Evolutionary conservation across 1,140 invertebrate species (phyloP).

Genomic region (Sycophaga agraensis): DNA sequence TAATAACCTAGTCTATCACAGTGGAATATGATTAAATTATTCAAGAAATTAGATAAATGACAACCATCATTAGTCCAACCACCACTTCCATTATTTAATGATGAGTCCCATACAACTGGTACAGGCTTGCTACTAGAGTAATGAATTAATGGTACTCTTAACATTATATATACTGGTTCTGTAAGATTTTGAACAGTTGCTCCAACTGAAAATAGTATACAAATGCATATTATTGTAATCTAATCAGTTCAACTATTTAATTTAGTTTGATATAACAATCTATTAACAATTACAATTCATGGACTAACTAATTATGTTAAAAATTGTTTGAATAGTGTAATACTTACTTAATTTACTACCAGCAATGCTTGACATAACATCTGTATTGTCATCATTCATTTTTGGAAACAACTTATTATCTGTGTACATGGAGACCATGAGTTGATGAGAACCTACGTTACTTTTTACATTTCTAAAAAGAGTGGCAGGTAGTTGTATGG

Average conservation of each 20-base stretch:
- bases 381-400: constrained; percentile 46
- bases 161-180: constrained; percentile 68
- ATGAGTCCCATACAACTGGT: constrained; percentile 72
- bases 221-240: constrained; percentile 13
- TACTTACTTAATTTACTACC: constrained; percentile 65
- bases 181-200: constrained; percentile 61
- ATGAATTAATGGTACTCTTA: constrained; percentile 58
- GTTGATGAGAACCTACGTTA: constrained; percentile 54
- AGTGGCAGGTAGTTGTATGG: constrained; percentile 69
- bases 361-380: constrained; percentile 66
- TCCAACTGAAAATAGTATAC: constrained; percentile 53
- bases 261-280: not conserved
- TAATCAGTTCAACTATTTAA: not conserved
- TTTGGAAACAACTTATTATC: constrained; percentile 70
- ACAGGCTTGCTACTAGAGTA: constrained; percentile 55
- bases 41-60: constrained; percentile 61
- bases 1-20: constrained; percentile 81
- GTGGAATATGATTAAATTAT: constrained; percentile 74
- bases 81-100: constrained; percentile 60
- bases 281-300: no score
- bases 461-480: constrained; percentile 55
- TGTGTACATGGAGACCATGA: constrained; percentile 72
- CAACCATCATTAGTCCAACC: constrained; percentile 73
- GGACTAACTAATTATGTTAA: no score
- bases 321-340: not conserved